Conservation (phyloP, 1,140 invertebrate species). For the Meloidogyne floridensis region DNA sequence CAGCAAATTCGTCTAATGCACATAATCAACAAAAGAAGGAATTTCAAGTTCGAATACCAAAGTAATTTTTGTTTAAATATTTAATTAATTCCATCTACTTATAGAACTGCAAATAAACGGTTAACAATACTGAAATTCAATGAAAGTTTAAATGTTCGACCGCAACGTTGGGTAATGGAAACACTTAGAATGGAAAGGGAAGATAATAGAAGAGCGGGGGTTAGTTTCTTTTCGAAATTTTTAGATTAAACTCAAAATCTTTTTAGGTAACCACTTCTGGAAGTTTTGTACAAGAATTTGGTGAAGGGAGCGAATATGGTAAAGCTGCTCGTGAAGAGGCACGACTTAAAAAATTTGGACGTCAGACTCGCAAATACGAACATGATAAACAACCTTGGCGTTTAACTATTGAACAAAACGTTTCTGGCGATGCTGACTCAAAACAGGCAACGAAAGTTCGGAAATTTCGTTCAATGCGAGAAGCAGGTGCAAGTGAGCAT, state of each 20-base stretch:
- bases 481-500: conserved; percentile 59
- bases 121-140: conserved; percentile 64
- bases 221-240: not conserved
- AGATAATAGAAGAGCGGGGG: conserved; percentile 53
- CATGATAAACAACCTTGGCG: conserved; percentile 62
- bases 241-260: not conserved
- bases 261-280: conserved; percentile 35
- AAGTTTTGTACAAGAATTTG: conserved; percentile 55
- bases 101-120: conserved; percentile 25
- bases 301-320: conserved; percentile 62
- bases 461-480: conserved; percentile 57
- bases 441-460: conserved; percentile 36
- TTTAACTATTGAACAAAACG: conserved; percentile 43
- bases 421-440: not conserved
- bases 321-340: conserved; percentile 62
- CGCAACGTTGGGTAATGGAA: conserved; percentile 37
- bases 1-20: not conserved
- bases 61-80: conserved; percentile 40
- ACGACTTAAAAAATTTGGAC: conserved; percentile 60
- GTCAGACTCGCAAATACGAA: conserved; percentile 51
- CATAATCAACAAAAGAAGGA: conserved; percentile 28
- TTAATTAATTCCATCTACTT: not conserved
- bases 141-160: conserved; percentile 56
- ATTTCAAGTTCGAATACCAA: conserved; percentile 39
- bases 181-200: conserved; percentile 53